Base-by-base conservation (phyloP, 2,113 vertebrate genomes). In the Ursus arctos region DNA sequence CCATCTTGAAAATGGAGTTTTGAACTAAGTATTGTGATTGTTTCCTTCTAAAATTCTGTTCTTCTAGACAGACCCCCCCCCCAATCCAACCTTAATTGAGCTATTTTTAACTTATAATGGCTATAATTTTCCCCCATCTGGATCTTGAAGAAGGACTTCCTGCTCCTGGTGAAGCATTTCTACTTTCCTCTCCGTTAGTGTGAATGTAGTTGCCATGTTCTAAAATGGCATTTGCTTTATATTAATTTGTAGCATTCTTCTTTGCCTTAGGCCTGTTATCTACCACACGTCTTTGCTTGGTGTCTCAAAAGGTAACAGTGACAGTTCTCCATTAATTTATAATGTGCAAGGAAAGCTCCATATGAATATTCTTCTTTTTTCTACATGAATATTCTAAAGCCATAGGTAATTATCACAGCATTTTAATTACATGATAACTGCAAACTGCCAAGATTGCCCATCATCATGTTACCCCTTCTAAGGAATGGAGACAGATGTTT, bases 41-140 rank as follows among this genome's bases (percentile, higher is more conserved):
- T 81, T 92, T 74, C n/a, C 28, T 93, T 87, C 33, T 93, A 0
- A 76, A 95, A 84, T 93, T 96, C n/a, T 92, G 9, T 95, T 61
- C 63, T 94, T 92, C 40, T 89, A 69, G 88, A 88, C 67, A 95
- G 88, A 65, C 43, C 43, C 43, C 43, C 36, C 36, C 5, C 43
- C 43, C 43, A 43, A 43, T 43, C 24, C 40, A 77, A 28, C 22
- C 69, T 77, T 88, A 96, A 77, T 13, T 86, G n/a, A 93, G 69
- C 61, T 69, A 36, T 87, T 91, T 80, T 91, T 96, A 67, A 87
- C 16, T 87, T 93, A 57, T 0, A 96, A 49, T 63, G 33, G 3
- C 74, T 95, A 36, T 13, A 59, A 11, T 36, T 63, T 96, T 19
- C 61, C 49, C 40, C 28, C 2, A 28, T n/a, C 21, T 87, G 65